phyloP scores from a whole-genome alignment of 1,140 invertebrate genomes.

The Drosophila nigrodunni region DNA sequence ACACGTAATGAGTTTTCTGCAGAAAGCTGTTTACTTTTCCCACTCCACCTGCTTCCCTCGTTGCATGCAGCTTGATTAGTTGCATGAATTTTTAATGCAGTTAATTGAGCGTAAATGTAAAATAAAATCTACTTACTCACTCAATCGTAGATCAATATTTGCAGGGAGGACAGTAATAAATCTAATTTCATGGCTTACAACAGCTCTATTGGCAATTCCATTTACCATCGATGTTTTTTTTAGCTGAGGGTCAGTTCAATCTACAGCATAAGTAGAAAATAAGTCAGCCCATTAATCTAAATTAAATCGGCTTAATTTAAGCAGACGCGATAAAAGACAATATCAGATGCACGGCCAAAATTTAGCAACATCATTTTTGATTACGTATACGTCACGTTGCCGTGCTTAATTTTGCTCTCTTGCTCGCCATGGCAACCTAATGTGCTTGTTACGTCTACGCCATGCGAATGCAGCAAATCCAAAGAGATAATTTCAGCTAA shows the following conservation, averaged over 20 bases:
- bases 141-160: conserved; percentile 36
- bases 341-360: not conserved
- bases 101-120: conserved; percentile 66
- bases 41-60: conserved; percentile 1
- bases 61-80: conserved; percentile 44
- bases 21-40: conserved; percentile 34
- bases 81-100: conserved; percentile 39
- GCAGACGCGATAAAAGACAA: conserved; percentile 21
- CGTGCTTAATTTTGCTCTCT: conserved; percentile 15
- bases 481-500: conserved; percentile 15
- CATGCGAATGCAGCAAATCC: conserved; percentile 25
- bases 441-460: conserved; percentile 18
- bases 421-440: conserved; percentile 7
- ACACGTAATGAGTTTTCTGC: not conserved
- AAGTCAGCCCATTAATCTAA: conserved; percentile 36
- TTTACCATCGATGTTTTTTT: conserved; percentile 12
- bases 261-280: conserved; percentile 2
- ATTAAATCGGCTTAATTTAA: conserved; percentile 46
- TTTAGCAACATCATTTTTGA: conserved; percentile 37
- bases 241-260: conserved; percentile 16
- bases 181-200: conserved; percentile 41
- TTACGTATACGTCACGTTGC: conserved; percentile 44
- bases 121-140: conserved; percentile 59
- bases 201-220: conserved; percentile 42
- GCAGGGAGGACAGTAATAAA: conserved; percentile 34